Base-by-base conservation (phyloP, 2,797 vertebrate genomes). In the Cryptoblepharus egeriae region DNA sequence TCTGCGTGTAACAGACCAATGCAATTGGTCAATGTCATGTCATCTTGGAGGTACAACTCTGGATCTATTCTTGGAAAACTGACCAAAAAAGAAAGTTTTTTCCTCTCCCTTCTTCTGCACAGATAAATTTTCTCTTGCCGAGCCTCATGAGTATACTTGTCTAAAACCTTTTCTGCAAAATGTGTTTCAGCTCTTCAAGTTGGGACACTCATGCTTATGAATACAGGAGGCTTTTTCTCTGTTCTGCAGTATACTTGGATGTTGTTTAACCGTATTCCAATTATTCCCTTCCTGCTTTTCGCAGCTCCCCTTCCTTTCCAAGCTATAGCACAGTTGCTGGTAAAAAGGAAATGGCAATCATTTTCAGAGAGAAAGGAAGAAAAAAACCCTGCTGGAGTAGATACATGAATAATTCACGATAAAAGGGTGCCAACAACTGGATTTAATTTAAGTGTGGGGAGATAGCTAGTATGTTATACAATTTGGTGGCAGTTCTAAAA, bases 201-300 rank as follows among this genome's bases (percentile, higher is more conserved):
- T 24, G 82, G 60, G n/a, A 75, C 5, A 3, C 81, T 82, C 80
- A 76, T 74, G 55, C 39, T 5, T 6, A 30, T 80, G 11, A 85
- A 64, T 83, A 77, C 0, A 63, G 70, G 80, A 67, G 16, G 28
- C 22, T 68, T 75, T 58, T 10, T 32, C 73, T 16, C 37, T 8
- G 45, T 57, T 55, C 58, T 63, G 26, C 4, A 1, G 32, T 68
- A 70, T 18, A 10, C 7, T 72, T 85, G 30, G 15, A 28, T 45
- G 32, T 57, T 75, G 16, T 13, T 79, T 79, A 85, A 79, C 24
- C 37, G 24, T 88, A 71, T 45, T 86, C 85, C 77, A 58, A n/a
- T 65, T 20, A 84, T 64, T 84, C 45, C 18, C 0, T 49, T 73
- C 80, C 58, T 1, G 49, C n/a, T 58, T 26, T 73, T 63, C 55